These are phyloP conservation scores for Maniola jurtina DNA, from an alignment of 1,140 invertebrate genomes.

Conservation along the genomic window DNA sequence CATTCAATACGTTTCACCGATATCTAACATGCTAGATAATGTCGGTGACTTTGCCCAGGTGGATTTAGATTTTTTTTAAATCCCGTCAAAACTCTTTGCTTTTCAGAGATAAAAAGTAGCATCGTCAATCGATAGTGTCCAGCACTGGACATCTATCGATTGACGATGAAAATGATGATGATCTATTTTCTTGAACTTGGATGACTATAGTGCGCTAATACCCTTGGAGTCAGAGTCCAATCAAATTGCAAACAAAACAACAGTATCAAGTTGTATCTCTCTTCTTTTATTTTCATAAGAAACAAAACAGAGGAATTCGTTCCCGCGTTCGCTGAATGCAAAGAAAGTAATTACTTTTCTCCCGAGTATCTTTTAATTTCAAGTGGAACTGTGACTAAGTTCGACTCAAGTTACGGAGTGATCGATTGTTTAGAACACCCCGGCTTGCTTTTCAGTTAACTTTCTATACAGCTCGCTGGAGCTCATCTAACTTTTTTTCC, in stretches of 20 bases:
- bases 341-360: conserved; percentile 12
- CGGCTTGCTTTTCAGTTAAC: conserved; percentile 5
- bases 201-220: no score
- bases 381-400: not conserved
- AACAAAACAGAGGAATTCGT: conserved; percentile 1
- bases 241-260: not conserved
- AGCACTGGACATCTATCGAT: no score
- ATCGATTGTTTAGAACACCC: conserved; percentile 10
- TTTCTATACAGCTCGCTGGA: not conserved
- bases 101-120: no score
- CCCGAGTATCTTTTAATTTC: conserved; percentile 15
- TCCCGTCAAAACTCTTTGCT: no score
- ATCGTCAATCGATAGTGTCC: no score
- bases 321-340: not conserved
- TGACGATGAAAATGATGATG: no score
- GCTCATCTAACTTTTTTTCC: conserved; percentile 8
- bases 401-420: conserved; percentile 6
- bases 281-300: not conserved
- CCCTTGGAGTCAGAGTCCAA: not conserved
- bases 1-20: not conserved
- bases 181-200: no score
- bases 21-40: no score
- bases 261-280: not conserved
- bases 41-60: no score
- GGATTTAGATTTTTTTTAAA: no score